Base-by-base conservation (phyloP, 2,888 invertebrate genomes). In the Phrixothrix hirtus region DNA sequence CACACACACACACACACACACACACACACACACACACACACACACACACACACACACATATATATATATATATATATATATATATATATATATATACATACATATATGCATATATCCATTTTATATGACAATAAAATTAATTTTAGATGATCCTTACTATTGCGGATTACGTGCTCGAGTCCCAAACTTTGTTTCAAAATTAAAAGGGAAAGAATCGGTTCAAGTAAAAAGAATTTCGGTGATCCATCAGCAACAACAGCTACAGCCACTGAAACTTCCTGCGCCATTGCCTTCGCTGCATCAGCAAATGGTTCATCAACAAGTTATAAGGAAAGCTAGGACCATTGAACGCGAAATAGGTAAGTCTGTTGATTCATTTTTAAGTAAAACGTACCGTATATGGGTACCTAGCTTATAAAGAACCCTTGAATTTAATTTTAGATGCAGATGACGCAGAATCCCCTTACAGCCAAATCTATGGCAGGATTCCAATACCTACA, bases 281-380 rank as follows among this genome's bases (percentile, higher is more conserved):
- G 79, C 80, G 63, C 75, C 76, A 25, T 77, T 79, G 75, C 65
- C 62, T 26, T 62, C 61, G 36, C 56, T 64, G 57, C 53, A 53
- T 17, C 53, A 25, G 27, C 43, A 53, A 27, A 46, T 43, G 9
- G 14, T 43, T 14, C 76, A 74, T 64, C 78, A 66, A 60, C 81
- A 77, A 68, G 75, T 71, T 60, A 86, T 92, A 81, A 92, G 92
- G 87, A 92, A 92, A 77, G 88, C 92, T 55, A 86, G 92, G 78
- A 91, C 90, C 76, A 92, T 87, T 78, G 92, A 93, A 79, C 92
- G 90, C 77, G 92, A 92, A 81, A 91, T 92, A 84, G 92, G 92
- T 92, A 85, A 4, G 80, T 30, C 11, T 47, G 2, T 25, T 25
- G 2, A 25, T 36, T 17, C 21, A 7, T 21, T 7, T 10, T 3